A percentile compares a stretch with the other conserved stretches of the same genome.
Conservation (phyloP, 2,888 invertebrate genomes). For the Argynnis bischoffii region DNA sequence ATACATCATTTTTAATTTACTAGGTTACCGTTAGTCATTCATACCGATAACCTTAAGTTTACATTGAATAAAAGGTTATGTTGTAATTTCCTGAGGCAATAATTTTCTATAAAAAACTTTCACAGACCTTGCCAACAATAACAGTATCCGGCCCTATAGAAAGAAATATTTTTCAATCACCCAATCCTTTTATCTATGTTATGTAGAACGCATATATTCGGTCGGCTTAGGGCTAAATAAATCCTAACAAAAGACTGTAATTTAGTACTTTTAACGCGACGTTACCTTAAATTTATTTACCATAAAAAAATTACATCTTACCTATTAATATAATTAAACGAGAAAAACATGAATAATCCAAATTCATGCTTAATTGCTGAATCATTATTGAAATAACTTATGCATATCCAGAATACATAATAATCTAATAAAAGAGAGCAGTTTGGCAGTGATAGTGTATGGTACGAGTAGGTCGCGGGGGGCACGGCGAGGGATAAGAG, state of each 20-base stretch:
- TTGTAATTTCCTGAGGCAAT: not conserved
- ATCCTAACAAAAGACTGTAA: not conserved
- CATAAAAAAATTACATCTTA: not conserved
- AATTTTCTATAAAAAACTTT: slow-evolving; percentile 5
- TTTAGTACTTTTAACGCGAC: not conserved
- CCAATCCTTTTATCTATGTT: slow-evolving; percentile 15
- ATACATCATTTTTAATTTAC: too few relatives aligned
- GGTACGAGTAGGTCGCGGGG: slow-evolving; percentile 21
- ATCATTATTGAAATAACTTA: not conserved
- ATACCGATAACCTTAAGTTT: too few relatives aligned
- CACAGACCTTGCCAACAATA: slow-evolving; percentile 12
- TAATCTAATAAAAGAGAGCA: slow-evolving; percentile 5
- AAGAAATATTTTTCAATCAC: slow-evolving; percentile 20
- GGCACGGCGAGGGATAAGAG: slow-evolving; percentile 22
- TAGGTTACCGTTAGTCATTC: too few relatives aligned
- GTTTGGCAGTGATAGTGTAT: slow-evolving; percentile 16
- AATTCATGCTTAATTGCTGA: not conserved
- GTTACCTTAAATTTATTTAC: not conserved
- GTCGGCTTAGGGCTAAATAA: slow-evolving; percentile 14
- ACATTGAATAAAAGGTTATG: not conserved
- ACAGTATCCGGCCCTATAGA: not conserved
- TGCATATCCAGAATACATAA: slow-evolving; percentile 1
- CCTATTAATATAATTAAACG: not conserved
- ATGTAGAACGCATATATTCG: not conserved
- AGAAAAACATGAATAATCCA: not conserved